Conservation (phyloP, 2,797 vertebrate species). For the Cynopterus sphinx region DNA sequence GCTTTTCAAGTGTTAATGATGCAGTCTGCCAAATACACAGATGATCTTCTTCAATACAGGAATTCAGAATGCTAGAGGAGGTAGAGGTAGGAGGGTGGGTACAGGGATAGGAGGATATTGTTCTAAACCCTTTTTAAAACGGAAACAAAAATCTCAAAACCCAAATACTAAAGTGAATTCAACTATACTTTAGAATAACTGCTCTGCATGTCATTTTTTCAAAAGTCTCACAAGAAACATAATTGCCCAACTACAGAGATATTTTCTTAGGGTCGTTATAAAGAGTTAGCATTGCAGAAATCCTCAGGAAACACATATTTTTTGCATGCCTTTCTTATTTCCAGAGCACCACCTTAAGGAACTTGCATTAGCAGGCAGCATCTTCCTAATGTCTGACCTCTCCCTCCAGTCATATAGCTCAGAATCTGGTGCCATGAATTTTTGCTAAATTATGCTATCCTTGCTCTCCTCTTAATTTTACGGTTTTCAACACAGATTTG, state of each 20-base stretch:
- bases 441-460: slow-evolving; percentile 94
- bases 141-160: slow-evolving; percentile 41
- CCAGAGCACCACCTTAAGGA: slow-evolving; percentile 85
- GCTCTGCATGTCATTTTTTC: slow-evolving; percentile 45
- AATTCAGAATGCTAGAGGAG: slow-evolving; percentile 10
- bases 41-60: slow-evolving; percentile 39
- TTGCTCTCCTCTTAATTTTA: slow-evolving; percentile 96
- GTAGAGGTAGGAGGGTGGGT: background rate
- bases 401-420: slow-evolving; percentile 88
- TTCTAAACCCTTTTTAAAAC: slow-evolving; percentile 51
- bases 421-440: slow-evolving; percentile 90
- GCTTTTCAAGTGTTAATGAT: slow-evolving; percentile 55
- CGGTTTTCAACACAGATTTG: slow-evolving; percentile 97
- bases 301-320: background rate
- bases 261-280: slow-evolving; percentile 34
- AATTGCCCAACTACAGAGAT: background rate
- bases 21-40: slow-evolving; percentile 28
- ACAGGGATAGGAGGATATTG: background rate
- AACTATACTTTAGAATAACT: slow-evolving; percentile 30
- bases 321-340: slow-evolving; percentile 76
- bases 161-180: slow-evolving; percentile 52
- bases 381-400: slow-evolving; percentile 89
- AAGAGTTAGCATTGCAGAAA: background rate
- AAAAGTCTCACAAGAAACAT: background rate
- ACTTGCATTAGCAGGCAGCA: slow-evolving; percentile 86